Evolutionary conservation across 2,797 vertebrate genomes (phyloP).

Genomic region (Triplophysa bombifrons): DNA sequence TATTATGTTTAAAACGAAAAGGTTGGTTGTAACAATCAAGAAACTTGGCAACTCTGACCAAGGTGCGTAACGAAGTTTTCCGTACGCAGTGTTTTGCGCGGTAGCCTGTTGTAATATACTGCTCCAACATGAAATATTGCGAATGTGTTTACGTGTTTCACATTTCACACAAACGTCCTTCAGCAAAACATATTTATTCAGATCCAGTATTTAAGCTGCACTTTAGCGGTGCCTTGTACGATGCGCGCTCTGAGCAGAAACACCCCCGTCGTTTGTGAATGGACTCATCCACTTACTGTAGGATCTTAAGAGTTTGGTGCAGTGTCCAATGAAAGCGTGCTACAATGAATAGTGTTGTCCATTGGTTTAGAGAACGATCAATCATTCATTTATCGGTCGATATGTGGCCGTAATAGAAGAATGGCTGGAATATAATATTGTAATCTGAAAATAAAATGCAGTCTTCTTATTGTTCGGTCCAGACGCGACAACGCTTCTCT

Average conservation of each 20-base stretch:
- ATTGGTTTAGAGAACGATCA: slow-evolving; percentile 86
- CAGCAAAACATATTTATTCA: neutral
- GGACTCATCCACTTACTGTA: slow-evolving; percentile 85
- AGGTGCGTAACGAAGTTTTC: neutral
- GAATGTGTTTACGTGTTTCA: neutral
- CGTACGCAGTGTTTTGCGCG: neutral
- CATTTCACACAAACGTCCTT: slow-evolving; percentile 1
- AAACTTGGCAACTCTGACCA: neutral
- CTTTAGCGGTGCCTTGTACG: neutral
- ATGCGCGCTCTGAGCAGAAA: slow-evolving; percentile 14
- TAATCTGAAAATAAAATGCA: slow-evolving; percentile 13
- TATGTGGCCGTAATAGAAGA: slow-evolving; percentile 76
- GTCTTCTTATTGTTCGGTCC: slow-evolving; percentile 1
- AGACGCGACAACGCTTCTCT: neutral
- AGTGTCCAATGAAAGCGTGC: slow-evolving; percentile 80
- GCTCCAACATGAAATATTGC: neutral
- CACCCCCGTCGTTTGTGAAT: slow-evolving; percentile 76
- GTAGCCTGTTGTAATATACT: neutral
- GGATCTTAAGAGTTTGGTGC: slow-evolving; percentile 72
- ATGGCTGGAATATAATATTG: slow-evolving; percentile 51
- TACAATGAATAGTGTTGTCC: slow-evolving; percentile 71
- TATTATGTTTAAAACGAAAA: neutral
- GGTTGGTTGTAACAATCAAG: neutral
- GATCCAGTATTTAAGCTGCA: slow-evolving; percentile 16
- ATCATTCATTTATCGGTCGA: slow-evolving; percentile 86